Evolutionary conservation across 1,140 invertebrate genomes (phyloP).

Genomic region (Papilio machaon): DNA sequence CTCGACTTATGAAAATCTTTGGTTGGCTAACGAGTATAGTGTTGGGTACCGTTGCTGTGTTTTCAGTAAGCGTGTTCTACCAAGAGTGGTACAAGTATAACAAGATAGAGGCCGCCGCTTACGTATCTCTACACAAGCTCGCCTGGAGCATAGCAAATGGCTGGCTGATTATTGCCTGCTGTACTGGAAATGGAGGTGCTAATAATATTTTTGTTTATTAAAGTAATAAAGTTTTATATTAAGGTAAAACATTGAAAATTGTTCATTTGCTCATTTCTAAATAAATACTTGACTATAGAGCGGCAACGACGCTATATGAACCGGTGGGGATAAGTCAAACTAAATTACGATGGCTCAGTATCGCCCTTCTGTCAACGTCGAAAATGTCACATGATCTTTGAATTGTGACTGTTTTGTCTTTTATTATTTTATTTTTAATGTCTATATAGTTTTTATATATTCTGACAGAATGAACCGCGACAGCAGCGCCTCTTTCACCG

Average conservation of each 20-base stretch:
- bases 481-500: too few species aligned
- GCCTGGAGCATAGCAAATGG: slow-evolving; percentile 86
- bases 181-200: slow-evolving; percentile 87
- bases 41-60: slow-evolving; percentile 83
- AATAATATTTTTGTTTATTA: slow-evolving; percentile 4
- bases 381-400: too few species aligned
- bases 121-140: slow-evolving; percentile 85
- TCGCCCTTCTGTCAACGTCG: too few species aligned
- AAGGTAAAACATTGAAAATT: not conserved
- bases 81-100: slow-evolving; percentile 83
- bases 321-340: too few species aligned
- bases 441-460: too few species aligned
- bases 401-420: too few species aligned
- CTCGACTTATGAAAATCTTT: slow-evolving; percentile 77
- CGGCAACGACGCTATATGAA: too few species aligned
- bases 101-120: slow-evolving; percentile 84
- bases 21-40: slow-evolving; percentile 83
- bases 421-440: too few species aligned
- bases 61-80: slow-evolving; percentile 84
- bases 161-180: slow-evolving; percentile 88
- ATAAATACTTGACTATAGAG: too few species aligned
- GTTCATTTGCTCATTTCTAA: not conserved
- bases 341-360: too few species aligned
- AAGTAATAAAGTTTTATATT: not conserved
- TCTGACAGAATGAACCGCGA: too few species aligned